These are phyloP conservation scores for Cheilosia grossa DNA, from an alignment of 2,888 invertebrate genomes.

Conservation along the genomic window DNA sequence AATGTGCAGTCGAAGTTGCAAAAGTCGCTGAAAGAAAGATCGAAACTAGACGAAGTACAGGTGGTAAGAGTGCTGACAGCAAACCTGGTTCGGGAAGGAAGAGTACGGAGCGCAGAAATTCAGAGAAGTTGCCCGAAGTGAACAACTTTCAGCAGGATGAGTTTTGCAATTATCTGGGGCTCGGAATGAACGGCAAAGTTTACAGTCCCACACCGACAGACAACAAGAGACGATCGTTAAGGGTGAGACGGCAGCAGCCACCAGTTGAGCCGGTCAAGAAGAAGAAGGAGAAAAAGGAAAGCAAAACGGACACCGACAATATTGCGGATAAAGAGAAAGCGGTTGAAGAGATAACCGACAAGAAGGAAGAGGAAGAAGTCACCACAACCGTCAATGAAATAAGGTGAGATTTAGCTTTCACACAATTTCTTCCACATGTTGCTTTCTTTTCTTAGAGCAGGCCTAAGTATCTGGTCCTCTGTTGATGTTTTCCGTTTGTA, in stretches of 20 bases:
- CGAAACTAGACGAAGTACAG: conserved; percentile 46
- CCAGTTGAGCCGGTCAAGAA: conserved; percentile 72
- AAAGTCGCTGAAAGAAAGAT: conserved; percentile 22
- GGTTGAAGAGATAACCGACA: background rate
- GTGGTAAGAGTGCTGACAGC: conserved; percentile 41
- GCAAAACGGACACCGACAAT: conserved; percentile 26
- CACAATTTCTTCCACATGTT: too few species aligned
- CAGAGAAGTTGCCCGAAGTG: conserved; percentile 51
- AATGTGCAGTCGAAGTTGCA: background rate
- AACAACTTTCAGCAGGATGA: conserved; percentile 80
- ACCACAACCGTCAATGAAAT: conserved; percentile 55
- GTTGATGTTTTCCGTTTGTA: too few species aligned
- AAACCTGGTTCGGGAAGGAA: conserved; percentile 10
- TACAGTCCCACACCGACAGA: conserved; percentile 78
- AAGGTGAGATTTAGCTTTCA: conserved; percentile 33
- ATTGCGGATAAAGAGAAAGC: background rate
- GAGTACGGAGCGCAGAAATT: conserved; percentile 16
- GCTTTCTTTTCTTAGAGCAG: too few species aligned
- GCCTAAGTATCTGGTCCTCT: too few species aligned
- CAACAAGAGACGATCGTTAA: conserved; percentile 80
- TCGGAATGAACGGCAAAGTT: conserved; percentile 77
- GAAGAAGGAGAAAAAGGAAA: conserved; percentile 45
- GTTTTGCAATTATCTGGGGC: conserved; percentile 82
- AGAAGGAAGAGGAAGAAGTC: conserved; percentile 27
- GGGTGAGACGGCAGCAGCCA: conserved; percentile 79